Percentiles rank a stretch among this genome's conserved stretches.
Evolutionary conservation across 2,888 invertebrate species (phyloP).

Genomic region (Apamea sordens): DNA sequence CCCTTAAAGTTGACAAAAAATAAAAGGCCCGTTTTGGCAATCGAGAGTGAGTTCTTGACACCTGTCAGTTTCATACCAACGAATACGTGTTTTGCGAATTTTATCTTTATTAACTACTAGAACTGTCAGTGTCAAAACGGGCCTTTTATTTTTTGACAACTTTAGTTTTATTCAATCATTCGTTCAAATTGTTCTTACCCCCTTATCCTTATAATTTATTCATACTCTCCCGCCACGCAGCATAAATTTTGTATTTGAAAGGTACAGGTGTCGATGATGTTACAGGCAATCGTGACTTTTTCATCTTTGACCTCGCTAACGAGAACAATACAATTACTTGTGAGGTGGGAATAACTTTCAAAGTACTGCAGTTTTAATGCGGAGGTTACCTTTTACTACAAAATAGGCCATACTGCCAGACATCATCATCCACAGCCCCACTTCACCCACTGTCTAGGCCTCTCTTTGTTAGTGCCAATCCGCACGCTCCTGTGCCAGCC

Average conservation of each 20-base stretch:
- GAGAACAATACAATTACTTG: slow-evolving; percentile 4
- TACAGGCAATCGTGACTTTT: not conserved
- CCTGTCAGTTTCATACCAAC: no score
- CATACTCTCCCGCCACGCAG: no score
- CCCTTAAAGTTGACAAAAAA: not conserved
- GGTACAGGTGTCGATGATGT: not conserved
- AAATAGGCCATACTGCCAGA: not conserved
- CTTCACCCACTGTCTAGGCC: not conserved
- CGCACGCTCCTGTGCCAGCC: not conserved
- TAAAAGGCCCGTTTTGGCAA: no score
- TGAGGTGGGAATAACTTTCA: not conserved
- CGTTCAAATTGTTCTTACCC: not conserved
- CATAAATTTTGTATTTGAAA: not conserved
- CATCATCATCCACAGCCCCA: no score
- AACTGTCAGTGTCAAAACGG: no score
- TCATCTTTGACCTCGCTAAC: not conserved
- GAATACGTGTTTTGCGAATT: no score
- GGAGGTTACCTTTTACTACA: not conserved
- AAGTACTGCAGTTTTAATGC: not conserved
- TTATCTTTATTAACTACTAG: no score
- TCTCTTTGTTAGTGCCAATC: not conserved
- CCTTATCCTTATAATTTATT: not conserved
- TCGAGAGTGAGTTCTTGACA: no score
- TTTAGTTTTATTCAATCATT: not conserved
- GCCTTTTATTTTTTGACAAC: no score